Conservation (phyloP, 2,888 invertebrate genomes). For the Stramonita haemastoma region DNA sequence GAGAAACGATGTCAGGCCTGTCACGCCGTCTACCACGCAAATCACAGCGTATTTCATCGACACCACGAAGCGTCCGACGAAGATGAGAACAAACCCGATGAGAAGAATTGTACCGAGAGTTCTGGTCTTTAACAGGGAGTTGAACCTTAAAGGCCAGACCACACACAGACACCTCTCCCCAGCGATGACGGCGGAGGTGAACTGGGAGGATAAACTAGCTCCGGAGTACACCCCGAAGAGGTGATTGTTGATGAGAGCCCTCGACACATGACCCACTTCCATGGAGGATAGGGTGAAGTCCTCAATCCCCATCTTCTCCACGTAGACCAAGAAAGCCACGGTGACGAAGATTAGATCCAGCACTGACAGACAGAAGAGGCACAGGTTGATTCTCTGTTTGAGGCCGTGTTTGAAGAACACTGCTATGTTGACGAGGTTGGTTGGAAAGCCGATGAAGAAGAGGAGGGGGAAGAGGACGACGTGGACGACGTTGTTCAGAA, state of each 20-base stretch:
- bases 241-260: neutral
- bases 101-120: no score
- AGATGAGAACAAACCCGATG: no score
- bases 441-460: constrained; percentile 10
- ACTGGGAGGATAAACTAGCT: neutral
- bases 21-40: no score
- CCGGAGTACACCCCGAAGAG: neutral
- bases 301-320: neutral
- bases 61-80: no score
- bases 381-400: constrained; percentile 26
- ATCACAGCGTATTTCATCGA: no score
- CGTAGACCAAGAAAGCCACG: neutral
- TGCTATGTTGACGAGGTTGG: constrained; percentile 1
- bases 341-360: neutral
- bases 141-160: neutral
- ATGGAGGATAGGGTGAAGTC: neutral
- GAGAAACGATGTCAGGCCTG: neutral
- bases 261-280: neutral
- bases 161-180: neutral
- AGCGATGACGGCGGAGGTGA: neutral
- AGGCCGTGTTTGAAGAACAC: constrained; percentile 25
- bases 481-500: neutral
- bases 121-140: no score
- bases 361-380: constrained; percentile 5
- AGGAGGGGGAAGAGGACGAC: neutral